Evolutionary conservation across 2,113 vertebrate species (phyloP).

Genomic region (Perca flavescens): DNA sequence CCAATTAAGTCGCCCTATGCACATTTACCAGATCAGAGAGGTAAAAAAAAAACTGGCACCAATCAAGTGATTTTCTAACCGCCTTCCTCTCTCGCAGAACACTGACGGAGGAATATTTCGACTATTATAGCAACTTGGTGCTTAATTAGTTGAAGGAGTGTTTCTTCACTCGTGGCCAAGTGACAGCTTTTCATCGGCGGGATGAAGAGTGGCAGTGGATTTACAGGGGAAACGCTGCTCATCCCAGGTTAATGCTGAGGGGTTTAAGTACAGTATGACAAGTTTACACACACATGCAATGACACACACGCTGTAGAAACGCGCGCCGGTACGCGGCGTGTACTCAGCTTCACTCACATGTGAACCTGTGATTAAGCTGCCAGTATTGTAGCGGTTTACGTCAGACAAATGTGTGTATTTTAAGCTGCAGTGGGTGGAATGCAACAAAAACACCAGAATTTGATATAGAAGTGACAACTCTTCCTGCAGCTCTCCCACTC

Average conservation of each 20-base stretch:
- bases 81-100: background rate
- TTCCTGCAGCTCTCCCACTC: too few species aligned
- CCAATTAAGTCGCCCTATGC: background rate
- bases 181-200: conserved; percentile 35
- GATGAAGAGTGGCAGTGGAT: conserved; percentile 56
- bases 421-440: too few species aligned
- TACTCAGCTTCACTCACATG: conserved; percentile 6
- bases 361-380: background rate
- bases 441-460: too few species aligned
- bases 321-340: background rate
- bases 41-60: background rate
- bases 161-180: conserved; percentile 41
- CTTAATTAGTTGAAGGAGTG: conserved; percentile 48
- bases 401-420: background rate
- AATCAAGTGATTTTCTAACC: background rate
- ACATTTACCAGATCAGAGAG: background rate
- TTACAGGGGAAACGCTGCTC: conserved; percentile 39
- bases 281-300: conserved; percentile 4
- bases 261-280: conserved; percentile 30
- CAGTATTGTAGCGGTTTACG: background rate
- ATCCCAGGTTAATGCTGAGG: conserved; percentile 40
- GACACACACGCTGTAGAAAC: background rate
- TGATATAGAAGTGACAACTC: too few species aligned
- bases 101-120: conserved; percentile 8
- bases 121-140: conserved; percentile 23